Evolutionary conservation across 2,797 vertebrate genomes (phyloP).

Genomic region (Hoplostethus atlanticus): DNA sequence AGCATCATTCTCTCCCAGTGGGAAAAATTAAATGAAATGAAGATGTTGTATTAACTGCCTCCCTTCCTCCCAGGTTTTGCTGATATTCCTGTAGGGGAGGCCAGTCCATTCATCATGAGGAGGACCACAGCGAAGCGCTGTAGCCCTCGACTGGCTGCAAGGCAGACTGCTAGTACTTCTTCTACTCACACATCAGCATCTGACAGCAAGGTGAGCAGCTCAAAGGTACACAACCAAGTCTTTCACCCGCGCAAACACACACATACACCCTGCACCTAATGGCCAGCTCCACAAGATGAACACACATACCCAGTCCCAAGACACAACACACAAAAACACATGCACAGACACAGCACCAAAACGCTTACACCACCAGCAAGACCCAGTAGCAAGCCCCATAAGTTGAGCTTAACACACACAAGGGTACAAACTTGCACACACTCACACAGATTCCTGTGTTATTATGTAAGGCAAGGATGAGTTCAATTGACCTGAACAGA

Average conservation of each 20-base stretch:
- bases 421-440: no score
- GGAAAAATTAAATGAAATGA: background rate
- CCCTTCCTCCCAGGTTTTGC: conserved; percentile 83
- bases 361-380: no score
- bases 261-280: background rate
- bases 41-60: background rate
- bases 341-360: no score
- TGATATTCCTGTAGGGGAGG: conserved; percentile 87
- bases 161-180: conserved; percentile 39
- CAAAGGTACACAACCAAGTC: background rate
- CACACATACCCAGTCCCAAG: no score
- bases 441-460: no score
- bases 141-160: conserved; percentile 77
- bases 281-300: background rate
- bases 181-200: conserved; percentile 69
- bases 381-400: no score
- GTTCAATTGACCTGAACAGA: no score
- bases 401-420: no score
- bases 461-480: no score
- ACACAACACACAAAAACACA: no score
- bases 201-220: conserved; percentile 85
- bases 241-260: background rate
- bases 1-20: background rate
- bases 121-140: conserved; percentile 84
- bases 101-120: conserved; percentile 86